These are phyloP conservation scores for Tragelaphus scriptus DNA, from an alignment of 2,113 vertebrate genomes.

Conservation along the genomic window DNA sequence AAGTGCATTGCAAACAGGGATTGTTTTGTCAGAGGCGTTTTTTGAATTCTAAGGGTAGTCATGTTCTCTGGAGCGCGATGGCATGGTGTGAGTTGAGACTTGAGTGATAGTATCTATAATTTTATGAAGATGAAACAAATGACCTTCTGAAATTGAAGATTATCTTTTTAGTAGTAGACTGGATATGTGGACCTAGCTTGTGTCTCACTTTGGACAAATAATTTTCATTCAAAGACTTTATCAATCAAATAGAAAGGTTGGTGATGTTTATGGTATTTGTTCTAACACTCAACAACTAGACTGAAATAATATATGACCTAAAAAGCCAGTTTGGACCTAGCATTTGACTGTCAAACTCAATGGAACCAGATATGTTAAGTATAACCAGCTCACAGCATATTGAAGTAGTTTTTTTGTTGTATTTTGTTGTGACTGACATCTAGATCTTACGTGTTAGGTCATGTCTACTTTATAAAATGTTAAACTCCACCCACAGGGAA, in stretches of 20 bases:
- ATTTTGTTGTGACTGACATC: not conserved
- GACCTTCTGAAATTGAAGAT: not conserved
- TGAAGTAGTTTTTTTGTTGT: not conserved
- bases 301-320: not conserved
- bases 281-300: not conserved
- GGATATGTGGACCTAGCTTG: not conserved
- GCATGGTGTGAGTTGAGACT: not conserved
- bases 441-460: not conserved
- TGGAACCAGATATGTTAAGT: not conserved
- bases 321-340: not conserved
- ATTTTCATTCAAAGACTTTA: not conserved
- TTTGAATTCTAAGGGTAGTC: not conserved
- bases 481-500: not conserved
- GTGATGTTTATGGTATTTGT: not conserved
- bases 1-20: not conserved
- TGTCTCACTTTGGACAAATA: not conserved
- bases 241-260: not conserved
- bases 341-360: not conserved
- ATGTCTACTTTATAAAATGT: not conserved
- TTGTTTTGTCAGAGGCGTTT: not conserved
- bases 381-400: not conserved
- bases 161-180: not conserved
- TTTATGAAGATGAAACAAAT: not conserved
- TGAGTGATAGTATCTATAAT: not conserved
- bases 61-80: not conserved